A percentile compares a stretch with the other conserved stretches of the same genome.
phyloP scores from a whole-genome alignment of 2,797 vertebrate species.

The Clarias laeviceps region DNA sequence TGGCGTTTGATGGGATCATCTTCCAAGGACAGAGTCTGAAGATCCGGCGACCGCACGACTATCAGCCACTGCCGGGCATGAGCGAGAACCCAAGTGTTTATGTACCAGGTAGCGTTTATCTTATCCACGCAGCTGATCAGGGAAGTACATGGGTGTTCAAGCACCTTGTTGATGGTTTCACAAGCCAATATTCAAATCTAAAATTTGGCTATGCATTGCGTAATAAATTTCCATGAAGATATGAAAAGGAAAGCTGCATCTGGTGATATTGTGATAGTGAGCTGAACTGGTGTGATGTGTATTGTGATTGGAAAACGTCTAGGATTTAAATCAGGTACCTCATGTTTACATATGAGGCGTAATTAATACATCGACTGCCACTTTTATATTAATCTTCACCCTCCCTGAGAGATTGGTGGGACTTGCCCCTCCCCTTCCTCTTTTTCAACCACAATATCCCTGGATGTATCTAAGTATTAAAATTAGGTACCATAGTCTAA shows the following conservation, averaged over 20 bases:
- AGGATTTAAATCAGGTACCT: background rate
- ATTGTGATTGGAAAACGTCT: background rate
- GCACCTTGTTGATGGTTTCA: background rate
- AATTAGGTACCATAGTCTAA: background rate
- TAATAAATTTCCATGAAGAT: background rate
- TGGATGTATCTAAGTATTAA: background rate
- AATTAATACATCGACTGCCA: background rate
- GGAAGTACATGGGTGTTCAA: background rate
- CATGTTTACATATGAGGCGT: background rate
- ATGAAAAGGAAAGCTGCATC: background rate
- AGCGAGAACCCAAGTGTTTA: slow-evolving; percentile 93
- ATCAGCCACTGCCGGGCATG: slow-evolving; percentile 91
- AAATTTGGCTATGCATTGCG: background rate
- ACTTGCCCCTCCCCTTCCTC: too few species aligned
- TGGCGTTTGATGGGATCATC: slow-evolving; percentile 95
- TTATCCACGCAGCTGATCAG: background rate
- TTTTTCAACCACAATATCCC: background rate
- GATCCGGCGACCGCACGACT: slow-evolving; percentile 91
- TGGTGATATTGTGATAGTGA: background rate
- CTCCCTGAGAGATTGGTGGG: too few species aligned
- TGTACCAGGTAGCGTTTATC: slow-evolving; percentile 79
- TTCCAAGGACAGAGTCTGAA: slow-evolving; percentile 95
- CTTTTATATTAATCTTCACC: background rate
- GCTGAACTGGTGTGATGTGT: background rate
- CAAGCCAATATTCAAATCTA: background rate